Evolutionary conservation across 2,113 vertebrate genomes (phyloP).

Genomic region (Panurus biarmicus): DNA sequence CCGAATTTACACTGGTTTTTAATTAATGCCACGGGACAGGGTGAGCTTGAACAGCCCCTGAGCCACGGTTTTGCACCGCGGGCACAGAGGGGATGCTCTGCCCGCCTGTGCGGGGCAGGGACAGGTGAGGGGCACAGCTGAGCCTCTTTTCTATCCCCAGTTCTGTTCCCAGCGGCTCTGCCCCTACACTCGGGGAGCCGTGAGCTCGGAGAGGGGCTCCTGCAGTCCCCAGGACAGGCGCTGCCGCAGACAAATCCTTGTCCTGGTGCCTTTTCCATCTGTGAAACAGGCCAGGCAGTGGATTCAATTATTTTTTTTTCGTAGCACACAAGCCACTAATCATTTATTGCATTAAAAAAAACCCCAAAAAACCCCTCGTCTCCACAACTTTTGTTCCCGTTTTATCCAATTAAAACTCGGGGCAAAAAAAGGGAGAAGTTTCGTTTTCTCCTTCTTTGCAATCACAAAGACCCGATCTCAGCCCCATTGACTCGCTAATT

Average conservation of each 20-base stretch:
- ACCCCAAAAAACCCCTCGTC: not conserved
- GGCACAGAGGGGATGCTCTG: not conserved
- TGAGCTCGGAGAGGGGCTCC: accelerated
- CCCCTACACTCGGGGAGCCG: accelerated
- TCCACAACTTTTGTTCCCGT: constrained; percentile 1
- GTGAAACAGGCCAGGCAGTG: not conserved
- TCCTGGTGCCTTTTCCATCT: constrained; percentile 29
- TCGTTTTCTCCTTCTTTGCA: not conserved
- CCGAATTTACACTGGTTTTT: not conserved
- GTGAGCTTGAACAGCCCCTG: accelerated
- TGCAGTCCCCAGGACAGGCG: not conserved
- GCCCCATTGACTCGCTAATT: constrained; percentile 38
- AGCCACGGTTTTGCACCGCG: accelerated
- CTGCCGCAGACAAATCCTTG: not conserved
- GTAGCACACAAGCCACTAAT: constrained; percentile 1
- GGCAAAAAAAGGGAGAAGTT: not conserved
- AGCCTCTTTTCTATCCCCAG: accelerated
- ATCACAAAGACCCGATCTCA: not conserved
- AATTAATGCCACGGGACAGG: not conserved
- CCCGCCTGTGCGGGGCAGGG: not conserved
- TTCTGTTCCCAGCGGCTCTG: not conserved
- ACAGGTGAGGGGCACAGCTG: not conserved
- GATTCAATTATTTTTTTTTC: constrained; percentile 21
- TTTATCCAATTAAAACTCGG: not conserved
- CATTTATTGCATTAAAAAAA: not conserved